A percentile compares a stretch with the other conserved stretches of the same genome.
Evolutionary conservation across 2,888 invertebrate genomes (phyloP).

Genomic region (Lasioglossum calceatum): DNA sequence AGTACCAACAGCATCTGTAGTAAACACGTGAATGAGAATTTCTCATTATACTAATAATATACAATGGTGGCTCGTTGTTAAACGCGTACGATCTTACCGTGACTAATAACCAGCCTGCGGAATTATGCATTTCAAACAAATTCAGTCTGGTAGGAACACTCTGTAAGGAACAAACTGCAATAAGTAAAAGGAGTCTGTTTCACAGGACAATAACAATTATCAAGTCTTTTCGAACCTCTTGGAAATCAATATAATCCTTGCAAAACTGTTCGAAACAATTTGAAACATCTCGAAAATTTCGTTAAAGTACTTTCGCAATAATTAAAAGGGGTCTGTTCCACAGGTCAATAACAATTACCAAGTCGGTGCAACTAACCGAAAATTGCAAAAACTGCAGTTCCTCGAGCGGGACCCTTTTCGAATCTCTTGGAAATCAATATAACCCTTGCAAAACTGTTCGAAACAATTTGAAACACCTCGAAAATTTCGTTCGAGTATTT

Average conservation of each 20-base stretch:
- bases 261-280: not conserved
- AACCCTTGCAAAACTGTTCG: too few species aligned
- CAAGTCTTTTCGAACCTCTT: too few species aligned
- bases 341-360: too few species aligned
- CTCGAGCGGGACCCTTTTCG: too few species aligned
- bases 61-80: not conserved
- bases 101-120: not conserved
- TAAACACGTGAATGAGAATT: not conserved
- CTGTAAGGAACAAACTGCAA: not conserved
- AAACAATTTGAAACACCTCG: too few species aligned
- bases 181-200: not conserved
- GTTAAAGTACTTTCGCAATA: not conserved
- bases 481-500: too few species aligned
- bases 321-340: too few species aligned
- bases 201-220: not conserved
- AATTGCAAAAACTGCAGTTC: too few species aligned
- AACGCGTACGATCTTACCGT: not conserved
- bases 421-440: too few species aligned
- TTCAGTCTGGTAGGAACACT: not conserved
- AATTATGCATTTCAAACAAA: constrained; percentile 2
- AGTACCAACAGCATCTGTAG: not conserved
- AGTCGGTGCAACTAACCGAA: too few species aligned
- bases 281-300: not conserved
- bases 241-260: too few species aligned
- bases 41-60: constrained; percentile 1